Percentiles rank a stretch among this genome's conserved stretches.
Evolutionary conservation across 2,113 vertebrate genomes (phyloP).

Genomic region (Colaptes auratus): DNA sequence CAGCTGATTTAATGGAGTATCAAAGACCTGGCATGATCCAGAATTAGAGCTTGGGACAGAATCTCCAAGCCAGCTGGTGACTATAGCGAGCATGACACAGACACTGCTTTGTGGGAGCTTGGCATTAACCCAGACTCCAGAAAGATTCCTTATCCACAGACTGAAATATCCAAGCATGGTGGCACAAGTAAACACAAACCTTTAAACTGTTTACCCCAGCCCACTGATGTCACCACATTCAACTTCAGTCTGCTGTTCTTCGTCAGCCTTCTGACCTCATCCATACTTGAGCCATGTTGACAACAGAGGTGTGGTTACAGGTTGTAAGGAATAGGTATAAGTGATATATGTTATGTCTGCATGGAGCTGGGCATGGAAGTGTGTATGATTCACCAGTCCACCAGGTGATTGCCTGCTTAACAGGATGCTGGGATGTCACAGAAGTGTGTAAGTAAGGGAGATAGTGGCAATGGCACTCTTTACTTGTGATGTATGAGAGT

Average conservation of each 20-base stretch:
- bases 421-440: background rate
- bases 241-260: background rate
- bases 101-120: slow-evolving; percentile 1
- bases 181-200: background rate
- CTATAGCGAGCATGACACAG: background rate
- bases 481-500: background rate
- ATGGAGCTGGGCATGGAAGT: background rate
- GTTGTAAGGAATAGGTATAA: background rate
- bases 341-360: background rate
- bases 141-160: background rate
- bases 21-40: background rate
- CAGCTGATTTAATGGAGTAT: background rate
- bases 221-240: background rate
- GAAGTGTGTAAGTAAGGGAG: background rate
- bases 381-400: background rate
- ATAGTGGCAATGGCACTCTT: background rate
- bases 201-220: background rate
- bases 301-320: background rate
- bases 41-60: background rate
- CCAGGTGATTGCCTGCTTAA: background rate
- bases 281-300: background rate
- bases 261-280: background rate
- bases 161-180: background rate
- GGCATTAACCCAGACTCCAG: background rate
- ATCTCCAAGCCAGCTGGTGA: slow-evolving; percentile 8